Base-by-base conservation (phyloP, 2,113 vertebrate species). In the Merops nubicus region DNA sequence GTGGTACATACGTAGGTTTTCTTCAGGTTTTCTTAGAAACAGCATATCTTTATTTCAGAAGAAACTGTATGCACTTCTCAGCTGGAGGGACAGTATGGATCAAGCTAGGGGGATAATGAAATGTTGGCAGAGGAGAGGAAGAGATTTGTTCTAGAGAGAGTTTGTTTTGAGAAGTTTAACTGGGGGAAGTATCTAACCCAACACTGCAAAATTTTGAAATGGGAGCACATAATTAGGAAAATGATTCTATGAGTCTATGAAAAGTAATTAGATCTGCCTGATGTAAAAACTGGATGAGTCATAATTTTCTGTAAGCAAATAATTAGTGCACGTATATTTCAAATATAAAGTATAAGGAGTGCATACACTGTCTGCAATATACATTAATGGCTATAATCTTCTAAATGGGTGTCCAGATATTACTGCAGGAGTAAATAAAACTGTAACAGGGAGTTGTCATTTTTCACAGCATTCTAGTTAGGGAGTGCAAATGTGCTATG, bases 231-330 rank as follows among this genome's bases (percentile, higher is more conserved):
- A 91, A 88, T 88, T 89, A 89, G 59, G 57, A 76, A 95, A 91
- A 92, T 18, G 4, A 73, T 43, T 84, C 48, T 38, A 7, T 33
- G 36, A 85, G 11, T 43, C 53, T 54, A 33, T 22, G 11, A 73
- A 50, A 91, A 34, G 38, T 65, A 91, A 90, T 91, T 85, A 80
- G 33, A 62, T 57, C 67, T 89, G 43, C 86, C 63, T 82, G 63
- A 74, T 47, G 40, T 88, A 63, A 83, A 95, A 93, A 83, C 19
- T 70, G 63, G 21, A 89, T 84, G 84, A 93, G 34, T 90, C 82
- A 82, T 73, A 45, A 79, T 69, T 57, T 93, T 83, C 82, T 88
- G 22, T 82, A 85, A 80, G 78, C 62, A 94, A 90, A 96, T 73
- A 80, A 84, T 83, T 85, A 73, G 20, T 45, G 40, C 17, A 62